These are phyloP conservation scores for Cheirogaleus major DNA, from an alignment of 2,797 vertebrate genomes.

Conservation along the genomic window DNA sequence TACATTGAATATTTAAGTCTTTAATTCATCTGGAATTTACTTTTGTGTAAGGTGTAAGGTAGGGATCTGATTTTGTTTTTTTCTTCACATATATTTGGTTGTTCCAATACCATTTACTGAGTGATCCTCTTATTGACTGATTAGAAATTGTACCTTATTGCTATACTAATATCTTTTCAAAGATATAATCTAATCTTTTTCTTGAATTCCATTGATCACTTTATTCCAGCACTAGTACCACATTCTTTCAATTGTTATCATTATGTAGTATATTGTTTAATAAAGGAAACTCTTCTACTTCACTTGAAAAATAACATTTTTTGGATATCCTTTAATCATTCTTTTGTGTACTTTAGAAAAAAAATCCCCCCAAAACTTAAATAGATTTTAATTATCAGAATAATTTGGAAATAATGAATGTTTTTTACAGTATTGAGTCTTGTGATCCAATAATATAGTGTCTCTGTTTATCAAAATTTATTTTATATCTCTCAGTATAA, in stretches of 20 bases:
- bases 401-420: neutral
- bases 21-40: neutral
- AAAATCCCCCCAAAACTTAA: neutral
- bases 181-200: neutral
- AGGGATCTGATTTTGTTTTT: neutral
- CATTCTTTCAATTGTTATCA: neutral
- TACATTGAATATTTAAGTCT: neutral
- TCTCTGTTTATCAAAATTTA: neutral
- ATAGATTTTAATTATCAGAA: neutral
- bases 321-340: neutral
- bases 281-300: neutral
- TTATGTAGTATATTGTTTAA: neutral
- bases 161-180: neutral
- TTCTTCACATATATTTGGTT: neutral
- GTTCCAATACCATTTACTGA: neutral
- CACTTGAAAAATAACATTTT: neutral
- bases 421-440: neutral
- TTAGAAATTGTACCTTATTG: neutral
- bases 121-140: neutral
- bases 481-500: constrained; percentile 11
- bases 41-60: neutral
- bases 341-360: neutral
- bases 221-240: neutral
- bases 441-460: neutral
- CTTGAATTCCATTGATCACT: neutral